Base-by-base conservation (phyloP, 2,888 invertebrate genomes). In the Coenonympha glycerion region DNA sequence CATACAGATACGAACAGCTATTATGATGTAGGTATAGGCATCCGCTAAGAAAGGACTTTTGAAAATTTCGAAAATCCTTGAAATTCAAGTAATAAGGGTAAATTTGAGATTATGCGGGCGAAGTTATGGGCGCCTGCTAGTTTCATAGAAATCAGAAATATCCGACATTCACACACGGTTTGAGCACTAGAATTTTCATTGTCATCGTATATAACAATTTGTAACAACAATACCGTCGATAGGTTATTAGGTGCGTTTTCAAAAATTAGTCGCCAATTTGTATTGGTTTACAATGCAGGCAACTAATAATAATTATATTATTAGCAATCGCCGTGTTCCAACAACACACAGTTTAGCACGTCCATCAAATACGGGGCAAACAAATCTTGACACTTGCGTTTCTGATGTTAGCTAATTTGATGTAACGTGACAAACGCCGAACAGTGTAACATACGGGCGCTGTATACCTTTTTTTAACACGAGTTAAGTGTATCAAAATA, bases 341-440 rank as follows among this genome's bases (percentile, higher is more conserved):
- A 76, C 68, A 75, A 75, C 70, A 62, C 66, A 24, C 39, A 41
- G 48, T 41, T 51, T 64, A 64, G 59, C 62, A 66, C 71, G 71
- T 69, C 65, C 69, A 70, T 79, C 73, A 69, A 68, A 60, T 68
- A 74, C 65, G 56, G 39, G 55, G 63, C 53, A 60, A 68, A 77
- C 66, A 53, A 63, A 59, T 76, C 70, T 83, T 85, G 85, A 83
- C 74, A 78, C 78, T 82, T 77, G 73, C 59, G 47, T 66, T 65
- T 69, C 65, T 66, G 66, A 70, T 57, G 64, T 61, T 57, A 53
- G 56, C 61, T 65, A 64, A 77, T 73, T 66, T 65, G 66, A 76
- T 70, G 65, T 55, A 66, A 74, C 71, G 62, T 63, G 68, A 69
- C 67, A 60, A 61, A 69, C 63, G 58, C 59, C 45, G 54, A 55